Evolutionary conservation across 2,113 vertebrate genomes (phyloP), one percentile per base, ranked within the genome.

Genomic region (Rana temporaria): DNA sequence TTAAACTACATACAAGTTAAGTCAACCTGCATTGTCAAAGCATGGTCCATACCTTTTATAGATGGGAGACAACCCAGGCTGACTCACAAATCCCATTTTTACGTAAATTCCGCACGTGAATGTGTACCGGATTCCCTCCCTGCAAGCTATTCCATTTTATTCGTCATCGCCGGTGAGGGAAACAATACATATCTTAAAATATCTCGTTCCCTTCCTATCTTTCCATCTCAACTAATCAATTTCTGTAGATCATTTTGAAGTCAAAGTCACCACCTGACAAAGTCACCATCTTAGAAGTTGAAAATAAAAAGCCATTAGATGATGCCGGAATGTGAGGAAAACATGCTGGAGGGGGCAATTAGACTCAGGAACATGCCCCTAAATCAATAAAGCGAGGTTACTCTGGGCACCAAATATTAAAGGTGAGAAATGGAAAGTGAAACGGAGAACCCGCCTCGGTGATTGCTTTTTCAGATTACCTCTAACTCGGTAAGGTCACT

Each of bases 371-470:
- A 63, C 30, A 19, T 55, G 19, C 85, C 86, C 84, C 88, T 85
- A 89, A 86, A 90, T 91, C 88, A 91, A 89, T 90, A 89, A 85
- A 78, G 1, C 0, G 64, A 85, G 83, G 75, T 85, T 85, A 85
- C 42, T 60, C 32, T 62, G 52, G 85, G 80, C 70, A 59, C 48
- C 20, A 78, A 84, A 66, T 53, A 57, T 79, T 87, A 86, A 1
- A 1, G 70, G 69, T 78, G 79, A 1, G 0, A 84, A 86, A 89
- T 22, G 85, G 68, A 85, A 88, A 57, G 68, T 62, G 26, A 84
- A 86, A 85, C 11, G n/a, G 84, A 87, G 84, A 79, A 78, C 85
- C 84, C 60, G 64, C 59, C 48, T 67, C 22, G 0, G 18, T 59
- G 70, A 80, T 1, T 15, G 59, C 60, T 57, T 19, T 17, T 79